Conservation (phyloP, 1,140 invertebrate species). For the Dreissena rostriformis region DNA sequence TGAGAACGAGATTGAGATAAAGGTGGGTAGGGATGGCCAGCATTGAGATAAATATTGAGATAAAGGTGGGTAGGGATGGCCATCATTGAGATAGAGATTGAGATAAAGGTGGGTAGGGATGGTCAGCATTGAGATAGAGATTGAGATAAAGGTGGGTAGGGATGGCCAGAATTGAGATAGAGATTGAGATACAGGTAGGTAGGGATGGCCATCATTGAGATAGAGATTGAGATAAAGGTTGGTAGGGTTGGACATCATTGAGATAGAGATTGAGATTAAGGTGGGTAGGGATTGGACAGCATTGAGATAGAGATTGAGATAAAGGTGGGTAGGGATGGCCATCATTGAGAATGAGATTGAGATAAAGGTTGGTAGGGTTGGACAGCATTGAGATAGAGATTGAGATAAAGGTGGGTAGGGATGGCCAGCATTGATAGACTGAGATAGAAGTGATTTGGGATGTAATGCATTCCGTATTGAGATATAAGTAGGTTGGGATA, state of each 20-base stretch:
- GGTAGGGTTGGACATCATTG: slow-evolving; percentile 73
- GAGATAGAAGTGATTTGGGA: slow-evolving; percentile 73
- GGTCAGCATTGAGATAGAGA: slow-evolving; percentile 78
- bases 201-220: slow-evolving; percentile 78
- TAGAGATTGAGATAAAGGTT: slow-evolving; percentile 81
- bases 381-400: slow-evolving; percentile 79
- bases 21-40: no score
- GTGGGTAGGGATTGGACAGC: slow-evolving; percentile 55
- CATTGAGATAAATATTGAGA: slow-evolving; percentile 79
- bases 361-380: no score
- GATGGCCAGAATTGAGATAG: no score
- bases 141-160: no score
- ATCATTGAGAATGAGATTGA: slow-evolving; percentile 69
- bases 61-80: slow-evolving; percentile 76
- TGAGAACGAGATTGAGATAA: background rate
- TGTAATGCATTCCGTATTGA: slow-evolving; percentile 62
- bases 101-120: no score
- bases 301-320: background rate
- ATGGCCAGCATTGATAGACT: no score
- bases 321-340: no score
- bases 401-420: slow-evolving; percentile 72
- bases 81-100: background rate
- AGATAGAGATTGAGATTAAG: slow-evolving; percentile 81
- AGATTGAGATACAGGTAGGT: no score
- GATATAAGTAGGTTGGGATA: no score